phyloP scores from a whole-genome alignment of 1,140 invertebrate genomes.

The Dreissena polymorpha region DNA sequence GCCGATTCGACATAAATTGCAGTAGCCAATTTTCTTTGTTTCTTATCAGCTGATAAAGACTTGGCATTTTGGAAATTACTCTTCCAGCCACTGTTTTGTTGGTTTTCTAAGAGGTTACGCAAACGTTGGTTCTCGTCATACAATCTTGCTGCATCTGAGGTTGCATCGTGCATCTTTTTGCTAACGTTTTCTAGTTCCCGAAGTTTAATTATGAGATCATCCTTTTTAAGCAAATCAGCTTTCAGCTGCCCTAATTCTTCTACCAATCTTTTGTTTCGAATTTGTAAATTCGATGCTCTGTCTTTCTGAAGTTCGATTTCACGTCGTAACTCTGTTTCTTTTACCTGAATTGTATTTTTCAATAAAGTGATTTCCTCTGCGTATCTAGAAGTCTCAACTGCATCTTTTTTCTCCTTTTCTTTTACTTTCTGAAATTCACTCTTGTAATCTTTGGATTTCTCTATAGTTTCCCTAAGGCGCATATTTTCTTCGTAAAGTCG shows the following conservation, averaged over 20 bases:
- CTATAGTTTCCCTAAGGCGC: slow-evolving; percentile 33
- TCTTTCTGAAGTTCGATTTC: slow-evolving; percentile 50
- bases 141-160: slow-evolving; percentile 19
- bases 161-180: slow-evolving; percentile 48
- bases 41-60: slow-evolving; percentile 6
- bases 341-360: slow-evolving; percentile 35
- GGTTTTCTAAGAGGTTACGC: slow-evolving; percentile 35
- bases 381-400: slow-evolving; percentile 5
- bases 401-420: slow-evolving; percentile 25
- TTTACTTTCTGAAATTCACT: slow-evolving; percentile 35
- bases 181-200: slow-evolving; percentile 13
- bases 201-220: slow-evolving; percentile 47
- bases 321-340: slow-evolving; percentile 30
- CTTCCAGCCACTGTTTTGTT: slow-evolving; percentile 27
- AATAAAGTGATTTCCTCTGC: slow-evolving; percentile 43
- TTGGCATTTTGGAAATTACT: slow-evolving; percentile 48
- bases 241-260: slow-evolving; percentile 43
- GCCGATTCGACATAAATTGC: slow-evolving; percentile 38
- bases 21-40: not conserved
- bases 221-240: slow-evolving; percentile 30
- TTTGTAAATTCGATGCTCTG: slow-evolving; percentile 26
- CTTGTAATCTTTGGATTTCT: slow-evolving; percentile 51
- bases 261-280: slow-evolving; percentile 38
- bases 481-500: slow-evolving; percentile 51
- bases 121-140: slow-evolving; percentile 50